phyloP scores from a whole-genome alignment of 2,888 invertebrate genomes.

The Apeira syringaria region DNA sequence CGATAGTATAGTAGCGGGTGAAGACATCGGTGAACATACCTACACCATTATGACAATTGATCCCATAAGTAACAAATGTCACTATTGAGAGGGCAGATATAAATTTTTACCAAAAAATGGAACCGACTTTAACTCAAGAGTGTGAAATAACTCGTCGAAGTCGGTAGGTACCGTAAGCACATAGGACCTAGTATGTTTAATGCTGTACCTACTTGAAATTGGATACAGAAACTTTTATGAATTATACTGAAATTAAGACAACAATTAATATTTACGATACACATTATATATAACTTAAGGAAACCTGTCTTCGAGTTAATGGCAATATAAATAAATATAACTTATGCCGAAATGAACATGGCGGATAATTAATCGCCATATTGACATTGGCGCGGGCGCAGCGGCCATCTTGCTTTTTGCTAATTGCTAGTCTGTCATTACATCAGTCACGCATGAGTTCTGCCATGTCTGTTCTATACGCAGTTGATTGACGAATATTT shows the following conservation, averaged over 20 bases:
- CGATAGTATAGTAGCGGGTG: too few species aligned
- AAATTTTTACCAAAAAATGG: too few species aligned
- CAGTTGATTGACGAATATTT: neutral
- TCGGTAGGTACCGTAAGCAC: too few species aligned
- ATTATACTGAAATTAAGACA: conserved; percentile 22
- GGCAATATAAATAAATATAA: conserved; percentile 57
- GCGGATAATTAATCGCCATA: conserved; percentile 74
- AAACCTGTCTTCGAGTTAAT: conserved; percentile 38
- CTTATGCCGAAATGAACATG: conserved; percentile 70
- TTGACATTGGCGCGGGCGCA: conserved; percentile 72
- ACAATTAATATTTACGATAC: conserved; percentile 33
- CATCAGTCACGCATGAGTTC: conserved; percentile 65
- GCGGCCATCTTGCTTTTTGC: conserved; percentile 75
- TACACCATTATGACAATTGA: too few species aligned
- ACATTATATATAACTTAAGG: conserved; percentile 33
- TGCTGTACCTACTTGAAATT: neutral
- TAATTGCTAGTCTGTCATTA: conserved; percentile 73
- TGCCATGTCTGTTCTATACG: conserved; percentile 6
- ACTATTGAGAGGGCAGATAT: too few species aligned
- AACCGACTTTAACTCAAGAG: too few species aligned
- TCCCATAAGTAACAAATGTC: too few species aligned
- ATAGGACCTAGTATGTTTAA: too few species aligned
- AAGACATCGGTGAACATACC: too few species aligned
- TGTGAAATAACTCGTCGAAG: too few species aligned
- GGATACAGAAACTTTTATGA: conserved; percentile 2